These are phyloP conservation scores for Epizoanthus rinbou DNA, from an alignment of 92 coral and sea anemone genomes.

Conservation along the genomic window DNA sequence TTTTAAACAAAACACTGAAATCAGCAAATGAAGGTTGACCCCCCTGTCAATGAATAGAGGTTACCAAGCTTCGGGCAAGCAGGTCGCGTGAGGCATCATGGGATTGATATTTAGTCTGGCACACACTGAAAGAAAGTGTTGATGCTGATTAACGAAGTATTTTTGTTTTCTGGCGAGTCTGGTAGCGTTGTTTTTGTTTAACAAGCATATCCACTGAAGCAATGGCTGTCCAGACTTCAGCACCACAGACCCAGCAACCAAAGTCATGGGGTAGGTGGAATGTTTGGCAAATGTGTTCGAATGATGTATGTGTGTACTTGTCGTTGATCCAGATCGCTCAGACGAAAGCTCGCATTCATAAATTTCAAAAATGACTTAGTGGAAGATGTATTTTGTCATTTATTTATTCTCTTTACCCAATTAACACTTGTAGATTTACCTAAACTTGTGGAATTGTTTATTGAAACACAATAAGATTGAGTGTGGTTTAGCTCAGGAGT, in stretches of 20 bases:
- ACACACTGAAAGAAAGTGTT: neutral
- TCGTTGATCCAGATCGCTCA: no score
- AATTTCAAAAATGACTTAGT: no score
- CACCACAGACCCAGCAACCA: conserved; percentile 93
- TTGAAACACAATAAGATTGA: no score
- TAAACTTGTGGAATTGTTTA: no score
- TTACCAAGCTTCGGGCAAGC: neutral
- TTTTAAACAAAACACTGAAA: neutral
- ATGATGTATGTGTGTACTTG: no score
- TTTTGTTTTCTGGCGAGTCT: neutral
- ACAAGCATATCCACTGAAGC: neutral
- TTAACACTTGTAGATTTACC: no score
- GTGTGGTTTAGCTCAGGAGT: no score
- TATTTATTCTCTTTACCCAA: no score
- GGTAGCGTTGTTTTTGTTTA: neutral
- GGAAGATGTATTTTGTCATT: no score
- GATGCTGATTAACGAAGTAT: neutral
- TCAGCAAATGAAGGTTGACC: neutral
- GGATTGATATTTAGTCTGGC: neutral
- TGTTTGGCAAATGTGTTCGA: neutral
- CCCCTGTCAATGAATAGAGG: neutral
- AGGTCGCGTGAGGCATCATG: conserved; percentile 14
- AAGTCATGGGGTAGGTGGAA: conserved; percentile 94
- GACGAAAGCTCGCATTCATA: no score
- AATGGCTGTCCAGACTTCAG: conserved; percentile 94